Base-by-base conservation (phyloP, 2,113 vertebrate genomes). In the Pholis gunnellus region DNA sequence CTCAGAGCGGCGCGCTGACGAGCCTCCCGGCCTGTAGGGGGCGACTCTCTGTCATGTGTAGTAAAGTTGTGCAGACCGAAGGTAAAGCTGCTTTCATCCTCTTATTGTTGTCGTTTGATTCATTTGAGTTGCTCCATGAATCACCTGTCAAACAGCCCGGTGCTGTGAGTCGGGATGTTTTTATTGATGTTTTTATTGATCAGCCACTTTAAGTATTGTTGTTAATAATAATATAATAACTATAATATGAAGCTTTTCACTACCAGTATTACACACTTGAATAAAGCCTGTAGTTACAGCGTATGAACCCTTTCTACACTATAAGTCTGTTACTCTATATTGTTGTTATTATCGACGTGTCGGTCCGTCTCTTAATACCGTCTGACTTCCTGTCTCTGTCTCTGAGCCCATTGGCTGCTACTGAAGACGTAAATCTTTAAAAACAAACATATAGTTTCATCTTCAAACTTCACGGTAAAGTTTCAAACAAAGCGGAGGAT, bases 21-120 rank as follows among this genome's bases (percentile, higher is more conserved):
- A 72, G 22, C 56, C 54, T 2, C 22, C 44, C 20, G 0, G 48
- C 79, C 85, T 73, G 66, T 87, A 91, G 84, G 82, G 34, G 89
- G 82, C 79, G 15, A 0, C 42, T 18, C 15, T 13, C 20, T n/a
- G 34, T 8, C 7, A n/a, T 17, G 10, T 34, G 36, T 34, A 6
- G 42, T 57, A 15, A 56, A 29, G 20, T 50, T 22, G 22, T 29
- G 77, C n/a, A 54, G 11, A 38, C n/a, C 38, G 38, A 13, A n/a
- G 44, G 69, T 34, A 44, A 52, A 48, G 50, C 60, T 20, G 36
- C 46, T 65, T n/a, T 10, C 0, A 7, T 20, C 42, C 2, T 18
- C 17, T 75, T 34, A 25, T 15, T 11, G 6, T 15, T 48, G 1
- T 22, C 0, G n/a, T 25, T 63, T 25, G 0, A 50, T 64, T 40